Percentiles rank a stretch among this genome's conserved stretches.
These are phyloP conservation scores for Apistogramma diplotaenia DNA, from an alignment of 2,113 vertebrate genomes.

Conservation along the genomic window DNA sequence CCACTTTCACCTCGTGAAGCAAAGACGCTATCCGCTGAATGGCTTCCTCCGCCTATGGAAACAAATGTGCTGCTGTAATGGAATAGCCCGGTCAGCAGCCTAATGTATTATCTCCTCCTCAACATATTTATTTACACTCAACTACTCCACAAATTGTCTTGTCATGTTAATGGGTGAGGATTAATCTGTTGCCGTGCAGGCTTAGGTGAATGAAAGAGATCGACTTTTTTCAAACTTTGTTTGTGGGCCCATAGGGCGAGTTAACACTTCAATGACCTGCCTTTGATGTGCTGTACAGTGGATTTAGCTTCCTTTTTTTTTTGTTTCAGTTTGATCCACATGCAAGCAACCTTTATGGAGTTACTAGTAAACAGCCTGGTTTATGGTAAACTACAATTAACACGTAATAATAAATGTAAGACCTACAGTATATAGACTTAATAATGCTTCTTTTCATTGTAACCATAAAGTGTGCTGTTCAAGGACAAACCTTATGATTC, in stretches of 20 bases:
- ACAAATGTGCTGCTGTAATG: slow-evolving; percentile 81
- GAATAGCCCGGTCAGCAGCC: slow-evolving; percentile 76
- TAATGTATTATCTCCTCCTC: slow-evolving; percentile 83
- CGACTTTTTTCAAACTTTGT: slow-evolving; percentile 75
- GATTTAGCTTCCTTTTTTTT: neutral
- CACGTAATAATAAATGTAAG: neutral
- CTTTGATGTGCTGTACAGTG: neutral
- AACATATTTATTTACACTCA: slow-evolving; percentile 84
- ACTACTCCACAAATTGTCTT: slow-evolving; percentile 81
- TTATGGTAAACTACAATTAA: slow-evolving; percentile 18
- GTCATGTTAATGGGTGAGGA: slow-evolving; percentile 80
- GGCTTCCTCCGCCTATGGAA: slow-evolving; percentile 76
- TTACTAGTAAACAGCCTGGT: neutral
- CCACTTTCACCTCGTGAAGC: slow-evolving; percentile 74
- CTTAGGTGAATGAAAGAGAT: slow-evolving; percentile 77
- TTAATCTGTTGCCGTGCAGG: slow-evolving; percentile 79
- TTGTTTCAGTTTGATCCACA: neutral
- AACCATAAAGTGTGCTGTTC: slow-evolving; percentile 36
- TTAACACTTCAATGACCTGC: slow-evolving; percentile 48
- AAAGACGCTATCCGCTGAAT: slow-evolving; percentile 65
- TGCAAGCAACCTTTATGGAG: neutral
- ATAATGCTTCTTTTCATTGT: slow-evolving; percentile 37
- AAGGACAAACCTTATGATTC: slow-evolving; percentile 63
- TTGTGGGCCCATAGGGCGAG: slow-evolving; percentile 51
- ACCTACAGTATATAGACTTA: neutral